Conservation (phyloP, 2,797 vertebrate species). For the Eleutherodactylus coqui region DNA sequence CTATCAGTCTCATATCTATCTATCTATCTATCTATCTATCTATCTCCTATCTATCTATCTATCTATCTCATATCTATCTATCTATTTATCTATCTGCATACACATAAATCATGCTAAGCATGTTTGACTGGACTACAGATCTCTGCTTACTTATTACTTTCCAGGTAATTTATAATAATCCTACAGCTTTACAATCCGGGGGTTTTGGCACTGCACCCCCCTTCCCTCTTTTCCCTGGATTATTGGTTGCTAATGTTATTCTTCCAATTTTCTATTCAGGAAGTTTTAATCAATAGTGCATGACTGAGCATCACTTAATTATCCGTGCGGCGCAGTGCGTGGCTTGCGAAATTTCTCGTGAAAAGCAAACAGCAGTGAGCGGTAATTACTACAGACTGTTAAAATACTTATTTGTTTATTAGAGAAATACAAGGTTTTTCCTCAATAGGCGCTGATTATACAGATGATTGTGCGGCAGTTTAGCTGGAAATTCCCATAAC, state of each 20-base stretch:
- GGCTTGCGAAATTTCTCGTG: background rate
- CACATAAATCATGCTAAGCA: too few species aligned
- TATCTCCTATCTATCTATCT: background rate
- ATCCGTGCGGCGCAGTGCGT: background rate
- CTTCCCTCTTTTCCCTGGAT: background rate
- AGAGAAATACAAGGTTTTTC: background rate
- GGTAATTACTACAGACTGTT: background rate
- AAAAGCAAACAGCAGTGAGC: background rate
- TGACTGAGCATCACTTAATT: slow-evolving; percentile 21
- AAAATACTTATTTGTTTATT: background rate
- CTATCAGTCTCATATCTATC: too few species aligned
- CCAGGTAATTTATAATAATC: slow-evolving; percentile 26
- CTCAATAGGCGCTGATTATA: background rate
- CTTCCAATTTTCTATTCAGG: slow-evolving; percentile 38
- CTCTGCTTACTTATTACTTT: slow-evolving; percentile 25
- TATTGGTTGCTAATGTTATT: slow-evolving; percentile 39
- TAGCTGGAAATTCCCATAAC: background rate
- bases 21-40: background rate
- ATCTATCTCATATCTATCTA: too few species aligned
- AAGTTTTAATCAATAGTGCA: slow-evolving; percentile 3
- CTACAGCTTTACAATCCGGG: slow-evolving; percentile 19
- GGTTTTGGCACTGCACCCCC: background rate
- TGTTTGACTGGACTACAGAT: slow-evolving; percentile 38
- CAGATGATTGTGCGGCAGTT: background rate
- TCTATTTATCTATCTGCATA: background rate